Evolutionary conservation across 1,140 invertebrate species (phyloP).

Genomic region (Papilio dardanus): DNA sequence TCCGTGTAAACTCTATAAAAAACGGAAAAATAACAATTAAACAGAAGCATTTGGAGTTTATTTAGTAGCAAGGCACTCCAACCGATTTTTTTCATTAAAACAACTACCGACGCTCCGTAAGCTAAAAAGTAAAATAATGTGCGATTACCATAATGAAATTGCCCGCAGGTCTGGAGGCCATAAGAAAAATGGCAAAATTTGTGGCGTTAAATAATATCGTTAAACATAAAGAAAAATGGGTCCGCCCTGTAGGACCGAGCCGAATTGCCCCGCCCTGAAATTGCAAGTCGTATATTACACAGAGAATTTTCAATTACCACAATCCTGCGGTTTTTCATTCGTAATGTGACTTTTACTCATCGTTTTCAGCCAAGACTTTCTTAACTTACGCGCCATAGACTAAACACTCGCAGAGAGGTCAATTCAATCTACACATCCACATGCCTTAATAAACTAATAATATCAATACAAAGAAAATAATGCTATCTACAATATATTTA

Average conservation of each 20-base stretch:
- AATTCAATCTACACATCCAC: not conserved
- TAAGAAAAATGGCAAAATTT: conserved; percentile 80
- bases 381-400: conserved; percentile 60
- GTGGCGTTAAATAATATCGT: conserved; percentile 81
- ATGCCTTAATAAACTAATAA: not conserved
- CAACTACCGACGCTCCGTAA: conserved; percentile 49
- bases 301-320: conserved; percentile 81
- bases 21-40: conserved; percentile 36
- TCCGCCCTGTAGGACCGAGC: conserved; percentile 62
- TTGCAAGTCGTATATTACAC: conserved; percentile 80
- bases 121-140: conserved; percentile 59
- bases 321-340: conserved; percentile 80
- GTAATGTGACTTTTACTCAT: conserved; percentile 78
- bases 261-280: conserved; percentile 63
- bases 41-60: conserved; percentile 8
- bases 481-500: not conserved
- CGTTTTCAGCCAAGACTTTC: conserved; percentile 68
- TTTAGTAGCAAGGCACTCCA: not conserved
- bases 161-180: conserved; percentile 62
- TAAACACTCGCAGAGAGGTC: conserved; percentile 39
- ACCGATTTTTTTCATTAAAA: conserved; percentile 49
- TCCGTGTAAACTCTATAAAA: not conserved
- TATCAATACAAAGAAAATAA: not conserved
- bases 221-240: conserved; percentile 78
- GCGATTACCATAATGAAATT: conserved; percentile 80